Conservation (phyloP, 1,140 invertebrate species). For the Hypothenemus hampei region DNA sequence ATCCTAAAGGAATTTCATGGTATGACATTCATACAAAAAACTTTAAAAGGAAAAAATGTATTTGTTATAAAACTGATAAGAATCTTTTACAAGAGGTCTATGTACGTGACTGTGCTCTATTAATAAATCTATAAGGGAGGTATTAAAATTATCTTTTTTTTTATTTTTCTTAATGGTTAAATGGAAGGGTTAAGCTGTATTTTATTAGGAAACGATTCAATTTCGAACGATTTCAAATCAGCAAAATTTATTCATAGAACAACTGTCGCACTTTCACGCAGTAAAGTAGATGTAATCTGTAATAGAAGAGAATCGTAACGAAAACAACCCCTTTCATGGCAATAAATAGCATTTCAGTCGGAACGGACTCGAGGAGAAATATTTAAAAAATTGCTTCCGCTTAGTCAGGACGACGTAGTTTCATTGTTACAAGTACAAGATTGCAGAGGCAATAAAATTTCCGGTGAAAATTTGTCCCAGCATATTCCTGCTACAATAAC, state of each 20-base stretch:
- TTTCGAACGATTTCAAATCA: conserved; percentile 14
- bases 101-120: too few species aligned
- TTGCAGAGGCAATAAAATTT: conserved; percentile 22
- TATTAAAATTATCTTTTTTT: too few species aligned
- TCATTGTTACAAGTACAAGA: conserved; percentile 24
- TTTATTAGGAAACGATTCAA: conserved; percentile 16
- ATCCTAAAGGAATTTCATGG: too few species aligned
- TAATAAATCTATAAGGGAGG: too few species aligned
- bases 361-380: conserved; percentile 17
- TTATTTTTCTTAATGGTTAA: too few species aligned
- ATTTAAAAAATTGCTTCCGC: conserved; percentile 25
- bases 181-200: conserved; percentile 15
- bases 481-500: conserved; percentile 17
- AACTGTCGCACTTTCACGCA: conserved; percentile 14
- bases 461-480: conserved; percentile 22
- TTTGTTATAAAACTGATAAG: too few species aligned
- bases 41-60: too few species aligned
- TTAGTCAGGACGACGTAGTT: conserved; percentile 17
- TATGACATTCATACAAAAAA: too few species aligned
- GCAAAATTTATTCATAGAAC: conserved; percentile 21
- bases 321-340: conserved; percentile 11
- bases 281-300: conserved; percentile 8
- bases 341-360: conserved; percentile 12
- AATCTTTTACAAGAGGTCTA: too few species aligned
- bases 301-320: conserved; percentile 3